Percentiles rank a stretch among this genome's conserved stretches.
phyloP scores from a whole-genome alignment of 1,140 invertebrate genomes.

The Drosophila truncata region DNA sequence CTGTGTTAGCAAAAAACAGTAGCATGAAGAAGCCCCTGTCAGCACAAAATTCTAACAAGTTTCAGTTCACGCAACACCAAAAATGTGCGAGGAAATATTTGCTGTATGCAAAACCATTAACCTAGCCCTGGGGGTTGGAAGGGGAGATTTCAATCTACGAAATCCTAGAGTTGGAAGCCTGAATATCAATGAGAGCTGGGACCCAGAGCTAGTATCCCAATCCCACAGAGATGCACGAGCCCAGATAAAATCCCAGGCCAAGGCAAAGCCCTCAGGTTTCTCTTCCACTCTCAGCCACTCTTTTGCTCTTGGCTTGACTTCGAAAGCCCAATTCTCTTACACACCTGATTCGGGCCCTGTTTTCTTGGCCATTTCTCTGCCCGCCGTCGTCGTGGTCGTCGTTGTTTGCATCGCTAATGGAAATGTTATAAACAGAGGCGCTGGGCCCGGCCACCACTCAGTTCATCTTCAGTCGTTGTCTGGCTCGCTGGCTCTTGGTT shows the following conservation, averaged over 20 bases:
- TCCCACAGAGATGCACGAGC: conserved; percentile 50
- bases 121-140: conserved; percentile 1
- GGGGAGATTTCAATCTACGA: conserved; percentile 53
- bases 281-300: conserved; percentile 44
- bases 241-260: conserved; percentile 62
- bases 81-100: conserved; percentile 33
- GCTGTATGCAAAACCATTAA: conserved; percentile 7
- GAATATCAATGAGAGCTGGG: conserved; percentile 61
- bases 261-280: conserved; percentile 53
- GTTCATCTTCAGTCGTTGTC: conserved; percentile 82
- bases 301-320: not conserved
- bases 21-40: conserved; percentile 32
- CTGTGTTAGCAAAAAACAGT: conserved; percentile 1
- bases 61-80: conserved; percentile 23
- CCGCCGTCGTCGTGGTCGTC: conserved; percentile 28
- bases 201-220: conserved; percentile 6
- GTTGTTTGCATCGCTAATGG: conserved; percentile 72
- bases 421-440: conserved; percentile 82
- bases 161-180: conserved; percentile 45
- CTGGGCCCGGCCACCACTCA: conserved; percentile 68
- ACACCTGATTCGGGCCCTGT: conserved; percentile 44
- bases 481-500: conserved; percentile 64
- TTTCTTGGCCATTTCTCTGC: conserved; percentile 64
- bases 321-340: conserved; percentile 29
- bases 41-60: conserved; percentile 43